These are phyloP conservation scores for Paedocypris sp. DNA, from an alignment of 2,113 vertebrate genomes.

Conservation along the genomic window DNA sequence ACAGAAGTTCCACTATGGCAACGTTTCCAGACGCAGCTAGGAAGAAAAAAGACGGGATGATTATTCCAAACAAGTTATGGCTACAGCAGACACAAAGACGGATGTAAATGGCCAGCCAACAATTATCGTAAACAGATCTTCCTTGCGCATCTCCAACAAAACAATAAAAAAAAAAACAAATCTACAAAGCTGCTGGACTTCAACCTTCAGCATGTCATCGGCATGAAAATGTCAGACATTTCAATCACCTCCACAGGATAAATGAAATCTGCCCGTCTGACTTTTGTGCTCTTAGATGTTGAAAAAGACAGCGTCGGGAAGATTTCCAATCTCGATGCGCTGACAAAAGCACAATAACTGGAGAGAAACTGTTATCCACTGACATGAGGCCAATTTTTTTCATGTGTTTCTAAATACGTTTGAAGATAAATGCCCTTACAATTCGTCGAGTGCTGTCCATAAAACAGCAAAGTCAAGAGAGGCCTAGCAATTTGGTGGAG, in stretches of 20 bases:
- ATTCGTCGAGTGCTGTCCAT: too few species aligned
- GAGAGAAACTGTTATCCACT: not conserved
- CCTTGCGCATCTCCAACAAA: too few species aligned
- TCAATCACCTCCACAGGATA: not conserved
- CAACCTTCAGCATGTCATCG: too few species aligned
- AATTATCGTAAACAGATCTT: too few species aligned
- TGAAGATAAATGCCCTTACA: too few species aligned
- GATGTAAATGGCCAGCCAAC: not conserved
- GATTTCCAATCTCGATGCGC: not conserved
- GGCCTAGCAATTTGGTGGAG: not conserved
- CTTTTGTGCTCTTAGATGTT: not conserved
- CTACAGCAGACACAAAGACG: slow-evolving; percentile 11
- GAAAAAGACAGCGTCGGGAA: not conserved
- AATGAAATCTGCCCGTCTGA: not conserved
- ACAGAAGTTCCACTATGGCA: slow-evolving; percentile 72
- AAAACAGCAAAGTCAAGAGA: too few species aligned
- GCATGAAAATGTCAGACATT: not conserved
- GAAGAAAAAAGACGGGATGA: not conserved
- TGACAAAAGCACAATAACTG: not conserved
- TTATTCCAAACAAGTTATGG: not conserved
- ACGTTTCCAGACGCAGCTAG: slow-evolving; percentile 72
- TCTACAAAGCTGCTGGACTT: too few species aligned
- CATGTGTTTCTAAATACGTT: too few species aligned
- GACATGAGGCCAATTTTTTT: not conserved
- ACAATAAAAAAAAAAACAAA: too few species aligned